Conservation (phyloP, 2,888 invertebrate species). For the Epistrophe grossulariae region DNA sequence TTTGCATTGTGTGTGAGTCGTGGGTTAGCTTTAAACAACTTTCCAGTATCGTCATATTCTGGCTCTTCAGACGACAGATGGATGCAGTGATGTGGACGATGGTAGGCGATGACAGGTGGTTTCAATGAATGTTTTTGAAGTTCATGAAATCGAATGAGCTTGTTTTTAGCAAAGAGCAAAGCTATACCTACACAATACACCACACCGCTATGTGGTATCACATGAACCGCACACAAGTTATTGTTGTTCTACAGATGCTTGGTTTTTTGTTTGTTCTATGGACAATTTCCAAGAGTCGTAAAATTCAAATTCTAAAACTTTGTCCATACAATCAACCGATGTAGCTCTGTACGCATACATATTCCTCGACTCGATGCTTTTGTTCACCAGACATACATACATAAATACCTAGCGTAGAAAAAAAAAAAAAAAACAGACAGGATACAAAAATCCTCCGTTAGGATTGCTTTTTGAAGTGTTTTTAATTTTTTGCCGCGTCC, state of each 20-base stretch:
- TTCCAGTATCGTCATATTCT: constrained; percentile 15
- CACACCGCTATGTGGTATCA: not conserved
- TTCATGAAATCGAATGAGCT: constrained; percentile 65
- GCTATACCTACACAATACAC: not conserved
- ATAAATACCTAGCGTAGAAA: not conserved
- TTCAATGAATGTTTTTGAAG: constrained; percentile 63
- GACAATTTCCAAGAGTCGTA: constrained; percentile 24
- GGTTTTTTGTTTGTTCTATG: not conserved
- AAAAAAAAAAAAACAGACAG: constrained; percentile 6
- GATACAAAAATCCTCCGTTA: constrained; percentile 20
- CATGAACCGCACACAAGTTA: constrained; percentile 16
- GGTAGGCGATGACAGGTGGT: constrained; percentile 62
- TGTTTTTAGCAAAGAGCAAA: constrained; percentile 16
- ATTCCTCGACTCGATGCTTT: not conserved
- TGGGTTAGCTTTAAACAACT: not conserved
- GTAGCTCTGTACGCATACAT: not conserved
- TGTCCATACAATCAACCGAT: constrained; percentile 38
- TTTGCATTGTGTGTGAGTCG: constrained; percentile 31
- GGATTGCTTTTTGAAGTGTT: constrained; percentile 45
- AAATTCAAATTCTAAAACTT: constrained; percentile 70
- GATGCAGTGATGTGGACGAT: constrained; percentile 7
- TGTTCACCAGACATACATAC: constrained; percentile 1
- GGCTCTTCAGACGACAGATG: constrained; percentile 22
- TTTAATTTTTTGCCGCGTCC: constrained; percentile 32
- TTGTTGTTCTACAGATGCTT: constrained; percentile 5